These are phyloP conservation scores for Drosophila kanapiae DNA, from an alignment of 1,140 invertebrate species.

Conservation along the genomic window DNA sequence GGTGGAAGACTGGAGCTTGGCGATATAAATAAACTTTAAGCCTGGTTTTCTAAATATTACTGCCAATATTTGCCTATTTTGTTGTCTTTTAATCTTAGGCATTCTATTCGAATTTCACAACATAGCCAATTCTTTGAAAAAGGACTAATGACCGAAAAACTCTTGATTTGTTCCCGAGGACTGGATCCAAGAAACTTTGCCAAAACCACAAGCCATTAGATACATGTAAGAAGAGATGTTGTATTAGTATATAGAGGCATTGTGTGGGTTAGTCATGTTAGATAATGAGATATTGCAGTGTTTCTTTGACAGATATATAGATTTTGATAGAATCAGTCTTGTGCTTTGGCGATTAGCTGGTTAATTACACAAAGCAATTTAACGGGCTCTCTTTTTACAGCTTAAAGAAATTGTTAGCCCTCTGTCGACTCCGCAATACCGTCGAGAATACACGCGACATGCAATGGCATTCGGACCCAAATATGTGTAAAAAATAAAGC, in stretches of 20 bases:
- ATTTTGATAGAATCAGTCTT: slow-evolving; percentile 31
- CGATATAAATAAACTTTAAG: slow-evolving; percentile 11
- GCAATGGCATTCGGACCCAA: slow-evolving; percentile 37
- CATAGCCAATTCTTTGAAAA: not conserved
- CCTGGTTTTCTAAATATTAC: slow-evolving; percentile 50
- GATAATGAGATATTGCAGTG: slow-evolving; percentile 36
- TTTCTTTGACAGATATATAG: slow-evolving; percentile 33
- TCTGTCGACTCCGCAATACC: slow-evolving; percentile 11
- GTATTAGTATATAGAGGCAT: slow-evolving; percentile 40
- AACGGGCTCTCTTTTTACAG: slow-evolving; percentile 22
- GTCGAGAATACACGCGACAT: slow-evolving; percentile 33
- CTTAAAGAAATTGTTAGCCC: slow-evolving; percentile 27
- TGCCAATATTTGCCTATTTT: not conserved
- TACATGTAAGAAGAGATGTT: slow-evolving; percentile 25
- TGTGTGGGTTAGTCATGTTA: slow-evolving; percentile 40
- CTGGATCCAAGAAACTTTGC: slow-evolving; percentile 73
- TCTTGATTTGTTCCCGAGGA: not conserved
- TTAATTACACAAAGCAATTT: slow-evolving; percentile 33
- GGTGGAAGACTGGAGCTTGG: slow-evolving; percentile 77
- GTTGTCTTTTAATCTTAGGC: not conserved
- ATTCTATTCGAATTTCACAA: not conserved
- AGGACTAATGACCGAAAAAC: not conserved
- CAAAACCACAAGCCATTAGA: slow-evolving; percentile 59
- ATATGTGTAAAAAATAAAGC: slow-evolving; percentile 32
- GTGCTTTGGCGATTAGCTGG: slow-evolving; percentile 44